Percentiles rank a stretch among this genome's conserved stretches.
Conservation (phyloP, 2,113 vertebrate species). For the Numida meleagris region DNA sequence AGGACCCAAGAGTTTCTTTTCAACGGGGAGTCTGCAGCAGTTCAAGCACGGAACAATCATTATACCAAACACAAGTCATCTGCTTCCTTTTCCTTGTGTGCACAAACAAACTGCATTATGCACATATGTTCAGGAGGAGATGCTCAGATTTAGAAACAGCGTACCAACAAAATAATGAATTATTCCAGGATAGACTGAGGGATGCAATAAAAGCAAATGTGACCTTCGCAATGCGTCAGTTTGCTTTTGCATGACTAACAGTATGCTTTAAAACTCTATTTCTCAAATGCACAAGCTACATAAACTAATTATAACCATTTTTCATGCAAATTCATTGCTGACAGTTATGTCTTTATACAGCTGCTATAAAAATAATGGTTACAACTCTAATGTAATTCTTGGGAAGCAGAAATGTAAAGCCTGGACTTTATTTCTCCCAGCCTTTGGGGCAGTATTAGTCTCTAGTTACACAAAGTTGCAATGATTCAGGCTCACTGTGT, state of each 20-base stretch:
- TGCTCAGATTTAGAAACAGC: background rate
- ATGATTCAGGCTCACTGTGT: background rate
- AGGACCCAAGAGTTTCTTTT: background rate
- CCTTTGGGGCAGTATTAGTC: background rate
- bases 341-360: background rate
- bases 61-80: background rate
- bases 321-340: background rate
- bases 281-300: background rate
- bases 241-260: background rate
- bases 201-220: background rate
- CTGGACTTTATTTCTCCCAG: background rate
- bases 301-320: background rate
- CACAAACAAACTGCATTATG: background rate
- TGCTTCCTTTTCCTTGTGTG: constrained; percentile 19
- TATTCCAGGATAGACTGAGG: background rate
- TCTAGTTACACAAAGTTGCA: background rate
- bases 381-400: background rate
- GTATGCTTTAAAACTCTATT: background rate
- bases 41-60: background rate
- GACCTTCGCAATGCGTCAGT: background rate
- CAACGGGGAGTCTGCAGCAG: background rate
- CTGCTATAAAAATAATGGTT: background rate
- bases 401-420: background rate
- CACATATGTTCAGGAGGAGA: background rate
- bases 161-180: background rate